Evolutionary conservation across 1,140 invertebrate genomes (phyloP), one percentile per base, ranked within the genome.

Genomic region (Uloborus diversus): DNA sequence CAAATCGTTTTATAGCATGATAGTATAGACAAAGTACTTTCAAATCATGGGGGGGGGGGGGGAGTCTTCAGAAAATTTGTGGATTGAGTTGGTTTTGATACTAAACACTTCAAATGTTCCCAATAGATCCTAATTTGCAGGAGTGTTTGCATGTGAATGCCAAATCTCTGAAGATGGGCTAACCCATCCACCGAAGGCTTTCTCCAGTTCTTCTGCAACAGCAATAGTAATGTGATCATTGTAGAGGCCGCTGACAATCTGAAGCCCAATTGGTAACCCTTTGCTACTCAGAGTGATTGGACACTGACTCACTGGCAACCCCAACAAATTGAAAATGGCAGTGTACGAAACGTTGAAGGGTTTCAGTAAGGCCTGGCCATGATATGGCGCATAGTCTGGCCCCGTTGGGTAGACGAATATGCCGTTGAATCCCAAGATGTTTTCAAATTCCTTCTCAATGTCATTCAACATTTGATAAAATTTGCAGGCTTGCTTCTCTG

Each of bases 331-430:
- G 49, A 88, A 87, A 20, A 84, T 17, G 20, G 65, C 56, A 13
- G 94, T 96, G 85, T 97, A 96, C 4, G 91, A 89, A 87, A 96
- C 97, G 87, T 97, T 96, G 84, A 90, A 93, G 1, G 94, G 92
- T 73, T 93, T 90, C 1, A 95, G 86, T 81, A 95, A 89, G 28
- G 93, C 90, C 42, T 93, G 90, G 84, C 93, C 92, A 88, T 98
- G 96, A 85, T 95, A 94, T 4, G 91, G 92, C 0, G 96, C 94
- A 20, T 92, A 87, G 23, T 89, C 89, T 0, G 96, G 94, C 78
- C 92, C 91, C 2, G 93, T 92, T 32, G 96, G 95, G 86, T 93
- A 97, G 37, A 98, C 84, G 3, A 98, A 87, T 5, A 98, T 91
- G 0, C 94, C 94, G 86, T 96, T 89, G 1, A 92, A 91, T 14